Evolutionary conservation across 2,888 invertebrate species (phyloP).

Genomic region (Cosmorhoe ocellata): DNA sequence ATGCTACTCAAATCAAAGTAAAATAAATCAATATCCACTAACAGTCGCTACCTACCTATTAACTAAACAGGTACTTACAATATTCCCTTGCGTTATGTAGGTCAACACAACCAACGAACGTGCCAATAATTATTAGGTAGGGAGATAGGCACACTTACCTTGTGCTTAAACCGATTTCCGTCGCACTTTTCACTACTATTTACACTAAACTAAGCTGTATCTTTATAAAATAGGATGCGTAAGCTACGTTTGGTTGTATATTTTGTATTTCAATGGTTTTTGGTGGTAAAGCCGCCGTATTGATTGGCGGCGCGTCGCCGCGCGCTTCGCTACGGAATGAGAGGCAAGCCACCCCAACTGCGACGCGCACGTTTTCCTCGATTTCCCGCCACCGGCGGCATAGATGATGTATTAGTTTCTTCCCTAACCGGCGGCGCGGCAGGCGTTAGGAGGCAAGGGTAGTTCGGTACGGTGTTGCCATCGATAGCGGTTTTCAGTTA

Average conservation of each 20-base stretch:
- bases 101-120: constrained; percentile 64
- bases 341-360: constrained; percentile 52
- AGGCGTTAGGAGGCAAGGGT: constrained; percentile 11
- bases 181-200: constrained; percentile 46
- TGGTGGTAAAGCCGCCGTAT: constrained; percentile 54
- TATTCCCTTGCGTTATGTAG: constrained; percentile 54
- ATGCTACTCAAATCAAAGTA: not conserved
- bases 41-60: constrained; percentile 1
- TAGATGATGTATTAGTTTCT: constrained; percentile 24
- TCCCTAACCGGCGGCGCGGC: constrained; percentile 19
- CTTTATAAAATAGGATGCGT: constrained; percentile 3
- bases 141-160: constrained; percentile 59
- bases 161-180: constrained; percentile 56
- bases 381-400: constrained; percentile 62
- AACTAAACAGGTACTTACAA: constrained; percentile 9
- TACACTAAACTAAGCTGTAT: not conserved
- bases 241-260: constrained; percentile 17
- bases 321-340: constrained; percentile 69
- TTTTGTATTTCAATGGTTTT: constrained; percentile 34
- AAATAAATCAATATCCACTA: constrained; percentile 13
- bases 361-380: constrained; percentile 78
- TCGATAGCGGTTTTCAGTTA: not conserved
- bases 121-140: constrained; percentile 67
- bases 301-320: constrained; percentile 76
- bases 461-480: constrained; percentile 12